Base-by-base conservation (phyloP, 2,797 vertebrate species). In the Catostomus latipinnis region DNA sequence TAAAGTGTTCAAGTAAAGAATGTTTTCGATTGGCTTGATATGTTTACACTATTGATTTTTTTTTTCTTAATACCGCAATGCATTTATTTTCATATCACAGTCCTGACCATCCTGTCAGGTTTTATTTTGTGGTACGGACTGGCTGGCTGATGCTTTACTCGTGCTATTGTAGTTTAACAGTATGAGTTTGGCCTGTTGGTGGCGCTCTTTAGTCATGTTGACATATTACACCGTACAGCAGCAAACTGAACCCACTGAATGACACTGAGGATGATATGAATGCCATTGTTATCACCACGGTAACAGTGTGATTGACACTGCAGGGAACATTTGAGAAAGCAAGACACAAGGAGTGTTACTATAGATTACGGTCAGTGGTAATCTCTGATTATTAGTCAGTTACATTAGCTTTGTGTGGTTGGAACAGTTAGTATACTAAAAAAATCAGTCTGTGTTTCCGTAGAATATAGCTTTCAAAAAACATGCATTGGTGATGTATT, bases 181-280 rank as follows among this genome's bases (percentile, higher is more conserved):
- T 14, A 3, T n/a, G 18, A 43, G 9, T 43, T 49, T 13, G 57
- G 71, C 53, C 93, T 90, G 86, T 84, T 90, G 91, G 88, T 89
- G 69, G 88, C 87, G 87, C 91, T 93, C 84, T 88, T 73, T 43
- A n/a, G 66, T 86, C 57, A 78, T 58, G 0, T 18, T 50, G 1
- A 67, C 3, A 57, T n/a, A 22, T 58, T 56, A 73, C 61, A 34
- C 34, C 34, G 3, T 34, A 34, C 34, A 34, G 82, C 65, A 68
- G n/a, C n/a, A 69, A 77, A 54, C 83, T 80, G 5, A 70, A 78
- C 74, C 84, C 70, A 12, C 58, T 80, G 83, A 74, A 45, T 76
- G 22, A 4, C 75, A 81, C 87, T 87, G 84, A 70, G 78, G 83
- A 18, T 88, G 89, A 79, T 85, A 83, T 88, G 84, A 90, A 89